Evolutionary conservation across 2,113 vertebrate genomes (phyloP).

Genomic region (Passer montanus): DNA sequence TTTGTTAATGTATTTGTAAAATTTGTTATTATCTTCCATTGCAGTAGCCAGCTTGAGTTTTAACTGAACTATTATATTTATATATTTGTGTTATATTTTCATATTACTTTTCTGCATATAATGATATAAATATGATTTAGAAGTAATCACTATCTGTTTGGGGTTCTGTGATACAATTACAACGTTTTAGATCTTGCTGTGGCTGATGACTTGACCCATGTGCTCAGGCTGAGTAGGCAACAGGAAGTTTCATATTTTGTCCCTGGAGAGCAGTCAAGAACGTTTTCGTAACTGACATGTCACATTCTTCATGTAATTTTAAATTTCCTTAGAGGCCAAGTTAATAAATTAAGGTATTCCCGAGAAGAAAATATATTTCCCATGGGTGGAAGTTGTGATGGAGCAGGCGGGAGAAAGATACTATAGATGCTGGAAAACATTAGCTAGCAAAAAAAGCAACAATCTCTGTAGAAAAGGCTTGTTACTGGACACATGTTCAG

Average conservation of each 20-base stretch:
- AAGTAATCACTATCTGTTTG: neutral
- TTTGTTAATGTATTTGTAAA: neutral
- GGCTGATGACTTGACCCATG: neutral
- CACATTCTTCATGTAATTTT: neutral
- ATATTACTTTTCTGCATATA: neutral
- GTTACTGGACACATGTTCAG: neutral
- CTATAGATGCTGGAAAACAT: neutral
- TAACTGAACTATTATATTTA: neutral
- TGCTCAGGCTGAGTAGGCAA: neutral
- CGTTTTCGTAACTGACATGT: neutral
- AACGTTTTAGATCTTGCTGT: neutral
- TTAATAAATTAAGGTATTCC: neutral
- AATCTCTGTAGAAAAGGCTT: neutral
- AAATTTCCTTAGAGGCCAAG: neutral
- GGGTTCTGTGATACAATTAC: neutral
- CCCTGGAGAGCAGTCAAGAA: neutral
- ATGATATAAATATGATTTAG: neutral
- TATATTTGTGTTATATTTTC: neutral
- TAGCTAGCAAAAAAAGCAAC: neutral
- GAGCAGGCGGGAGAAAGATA: neutral
- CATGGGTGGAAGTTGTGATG: neutral
- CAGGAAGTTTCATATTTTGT: neutral
- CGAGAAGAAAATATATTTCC: neutral
- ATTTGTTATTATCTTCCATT: neutral
- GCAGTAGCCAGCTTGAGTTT: neutral